Conservation (phyloP, 2,888 invertebrate genomes). For the Stratiomys singularior region DNA sequence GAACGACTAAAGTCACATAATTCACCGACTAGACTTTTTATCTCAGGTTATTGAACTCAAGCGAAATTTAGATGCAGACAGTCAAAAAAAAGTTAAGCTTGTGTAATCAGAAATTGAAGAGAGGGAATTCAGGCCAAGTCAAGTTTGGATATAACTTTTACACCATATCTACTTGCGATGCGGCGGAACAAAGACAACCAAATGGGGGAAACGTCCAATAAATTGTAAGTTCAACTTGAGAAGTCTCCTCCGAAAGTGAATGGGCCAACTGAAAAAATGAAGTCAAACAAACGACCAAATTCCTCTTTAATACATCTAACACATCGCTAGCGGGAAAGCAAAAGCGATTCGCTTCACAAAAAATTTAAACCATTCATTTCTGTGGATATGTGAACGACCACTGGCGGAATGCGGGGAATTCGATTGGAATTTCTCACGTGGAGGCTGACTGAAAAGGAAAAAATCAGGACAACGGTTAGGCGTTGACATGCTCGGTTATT, state of each 20-base stretch:
- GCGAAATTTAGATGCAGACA: slow-evolving; percentile 9
- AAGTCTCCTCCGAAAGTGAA: not conserved
- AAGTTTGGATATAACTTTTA: slow-evolving; percentile 21
- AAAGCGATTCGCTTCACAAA: not conserved
- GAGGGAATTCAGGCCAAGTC: slow-evolving; percentile 30
- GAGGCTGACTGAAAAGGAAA: not conserved
- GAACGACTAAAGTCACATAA: not conserved
- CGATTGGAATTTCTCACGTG: slow-evolving; percentile 40
- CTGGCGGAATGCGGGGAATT: slow-evolving; percentile 31
- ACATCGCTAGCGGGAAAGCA: not conserved
- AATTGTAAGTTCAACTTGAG: not conserved
- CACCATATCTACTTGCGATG: not conserved
- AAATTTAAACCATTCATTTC: slow-evolving; percentile 29
- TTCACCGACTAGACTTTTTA: not conserved
- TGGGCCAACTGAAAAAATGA: slow-evolving; percentile 4
- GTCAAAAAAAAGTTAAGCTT: slow-evolving; percentile 15
- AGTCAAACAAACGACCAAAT: slow-evolving; percentile 25
- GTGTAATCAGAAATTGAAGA: slow-evolving; percentile 18
- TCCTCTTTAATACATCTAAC: slow-evolving; percentile 12
- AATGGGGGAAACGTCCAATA: not conserved
- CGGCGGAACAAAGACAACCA: not conserved
- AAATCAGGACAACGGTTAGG: too few relatives aligned
- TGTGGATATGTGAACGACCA: slow-evolving; percentile 15
- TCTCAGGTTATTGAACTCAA: slow-evolving; percentile 19
- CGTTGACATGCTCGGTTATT: too few relatives aligned